These are phyloP conservation scores for Phrixothrix hirtus DNA, from an alignment of 2,888 invertebrate species.

Conservation along the genomic window DNA sequence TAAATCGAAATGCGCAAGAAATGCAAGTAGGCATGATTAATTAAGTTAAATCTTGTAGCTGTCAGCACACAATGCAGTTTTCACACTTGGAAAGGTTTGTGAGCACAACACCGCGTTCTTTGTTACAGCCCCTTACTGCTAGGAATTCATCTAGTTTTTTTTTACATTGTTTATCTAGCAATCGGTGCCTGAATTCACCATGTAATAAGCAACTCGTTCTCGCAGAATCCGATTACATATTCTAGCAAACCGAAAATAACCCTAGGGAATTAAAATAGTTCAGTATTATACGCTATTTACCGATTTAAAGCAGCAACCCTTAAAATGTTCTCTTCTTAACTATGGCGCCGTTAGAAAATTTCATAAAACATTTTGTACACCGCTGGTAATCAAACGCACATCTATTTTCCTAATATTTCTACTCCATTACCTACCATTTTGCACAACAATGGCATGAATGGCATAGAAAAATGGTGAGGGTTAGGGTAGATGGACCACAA, in stretches of 20 bases:
- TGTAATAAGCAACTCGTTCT: constrained; percentile 21
- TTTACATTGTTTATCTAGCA: constrained; percentile 36
- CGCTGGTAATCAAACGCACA: constrained; percentile 8
- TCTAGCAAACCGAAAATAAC: constrained; percentile 16
- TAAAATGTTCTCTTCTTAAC: too few species aligned
- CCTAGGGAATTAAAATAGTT: constrained; percentile 11
- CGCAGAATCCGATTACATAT: constrained; percentile 23
- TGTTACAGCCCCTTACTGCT: constrained; percentile 29
- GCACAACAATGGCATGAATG: constrained; percentile 16
- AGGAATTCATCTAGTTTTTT: constrained; percentile 28
- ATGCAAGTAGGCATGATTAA: constrained; percentile 35
- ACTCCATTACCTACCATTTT: constrained; percentile 33
- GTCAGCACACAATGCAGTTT: constrained; percentile 37
- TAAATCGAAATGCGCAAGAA: constrained; percentile 15
- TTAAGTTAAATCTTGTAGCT: constrained; percentile 42
- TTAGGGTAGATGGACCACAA: constrained; percentile 17
- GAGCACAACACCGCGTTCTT: constrained; percentile 31
- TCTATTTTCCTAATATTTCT: constrained; percentile 29
- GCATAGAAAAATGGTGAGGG: constrained; percentile 11
- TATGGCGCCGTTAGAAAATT: too few species aligned
- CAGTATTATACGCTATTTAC: constrained; percentile 1
- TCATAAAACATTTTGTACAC: constrained; percentile 7
- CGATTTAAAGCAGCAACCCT: constrained; percentile 1
- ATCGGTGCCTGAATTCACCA: constrained; percentile 28
- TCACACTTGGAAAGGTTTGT: constrained; percentile 35